Conservation (phyloP, 2,888 invertebrate species). For the Yponomeuta sedellus region DNA sequence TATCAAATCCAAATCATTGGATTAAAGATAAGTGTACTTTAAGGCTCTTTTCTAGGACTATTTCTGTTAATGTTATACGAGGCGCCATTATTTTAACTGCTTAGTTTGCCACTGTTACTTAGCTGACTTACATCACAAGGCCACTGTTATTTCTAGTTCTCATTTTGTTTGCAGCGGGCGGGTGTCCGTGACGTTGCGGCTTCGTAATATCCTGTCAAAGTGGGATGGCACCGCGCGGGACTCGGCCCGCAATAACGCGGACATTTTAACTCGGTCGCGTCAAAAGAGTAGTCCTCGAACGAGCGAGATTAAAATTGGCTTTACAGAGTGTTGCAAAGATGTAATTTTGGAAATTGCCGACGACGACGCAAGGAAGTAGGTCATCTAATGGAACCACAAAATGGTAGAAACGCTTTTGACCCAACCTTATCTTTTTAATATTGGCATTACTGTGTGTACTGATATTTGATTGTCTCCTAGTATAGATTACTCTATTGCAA, state of each 20-base stretch:
- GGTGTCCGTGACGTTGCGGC: slow-evolving; percentile 60
- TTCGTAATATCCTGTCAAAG: slow-evolving; percentile 67
- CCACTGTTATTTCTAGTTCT: slow-evolving; percentile 50
- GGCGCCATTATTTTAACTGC: not conserved
- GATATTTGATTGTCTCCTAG: too few relatives aligned
- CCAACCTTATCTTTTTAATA: not conserved
- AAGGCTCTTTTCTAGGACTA: too few relatives aligned
- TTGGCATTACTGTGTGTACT: not conserved
- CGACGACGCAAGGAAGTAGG: not conserved
- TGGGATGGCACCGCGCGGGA: not conserved
- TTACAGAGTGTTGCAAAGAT: not conserved
- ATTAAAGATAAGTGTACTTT: too few relatives aligned
- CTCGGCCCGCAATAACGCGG: slow-evolving; percentile 51
- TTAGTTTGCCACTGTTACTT: not conserved
- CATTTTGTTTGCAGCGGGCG: slow-evolving; percentile 58
- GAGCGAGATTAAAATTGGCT: slow-evolving; percentile 14
- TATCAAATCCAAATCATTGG: too few relatives aligned
- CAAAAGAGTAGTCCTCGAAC: slow-evolving; percentile 37
- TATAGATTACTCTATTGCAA: too few relatives aligned
- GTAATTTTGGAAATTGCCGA: slow-evolving; percentile 1
- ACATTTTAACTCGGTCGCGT: slow-evolving; percentile 47
- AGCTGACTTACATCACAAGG: not conserved
- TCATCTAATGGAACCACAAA: too few relatives aligned
- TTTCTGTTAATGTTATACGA: too few relatives aligned
- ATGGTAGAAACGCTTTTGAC: not conserved